Conservation (phyloP, 1,140 invertebrate genomes). For the Zaprionus gabonicus region DNA sequence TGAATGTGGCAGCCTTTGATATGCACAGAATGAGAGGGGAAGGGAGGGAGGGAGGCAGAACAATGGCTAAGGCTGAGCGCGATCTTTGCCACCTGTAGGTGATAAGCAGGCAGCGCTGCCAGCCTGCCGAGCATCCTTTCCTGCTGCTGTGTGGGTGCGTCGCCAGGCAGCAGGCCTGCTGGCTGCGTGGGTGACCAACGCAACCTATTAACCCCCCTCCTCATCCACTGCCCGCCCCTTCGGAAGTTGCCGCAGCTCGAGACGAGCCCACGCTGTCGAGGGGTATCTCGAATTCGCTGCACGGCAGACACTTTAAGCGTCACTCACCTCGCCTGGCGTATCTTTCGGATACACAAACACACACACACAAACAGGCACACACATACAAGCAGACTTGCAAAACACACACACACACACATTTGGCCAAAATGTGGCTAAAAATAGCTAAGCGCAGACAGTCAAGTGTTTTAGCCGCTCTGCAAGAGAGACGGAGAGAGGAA, state of each 20-base stretch:
- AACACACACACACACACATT: neutral
- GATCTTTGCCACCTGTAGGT: conserved; percentile 54
- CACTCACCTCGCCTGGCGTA: conserved; percentile 41
- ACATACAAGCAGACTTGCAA: neutral
- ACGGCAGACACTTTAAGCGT: conserved; percentile 53
- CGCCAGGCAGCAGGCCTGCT: neutral
- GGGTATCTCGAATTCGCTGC: conserved; percentile 44
- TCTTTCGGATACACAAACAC: conserved; percentile 11
- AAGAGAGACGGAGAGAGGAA: no score
- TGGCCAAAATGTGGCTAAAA: conserved; percentile 54
- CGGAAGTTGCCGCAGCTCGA: conserved; percentile 19
- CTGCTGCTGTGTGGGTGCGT: neutral
- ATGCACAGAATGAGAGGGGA: neutral
- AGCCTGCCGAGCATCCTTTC: conserved; percentile 7
- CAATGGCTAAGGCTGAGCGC: conserved; percentile 35
- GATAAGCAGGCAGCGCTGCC: conserved; percentile 12
- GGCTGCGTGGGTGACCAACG: conserved; percentile 53
- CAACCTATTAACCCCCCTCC: neutral
- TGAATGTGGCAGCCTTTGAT: conserved; percentile 20
- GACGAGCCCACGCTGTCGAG: conserved; percentile 64
- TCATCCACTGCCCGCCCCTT: neutral
- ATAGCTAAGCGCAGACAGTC: conserved; percentile 53
- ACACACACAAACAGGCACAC: conserved; percentile 5
- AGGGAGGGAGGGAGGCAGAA: neutral
- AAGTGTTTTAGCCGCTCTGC: conserved; percentile 36